These are phyloP conservation scores for Crossoptilon crossoptilon DNA, from an alignment of 2,797 vertebrate species.

Conservation along the genomic window DNA sequence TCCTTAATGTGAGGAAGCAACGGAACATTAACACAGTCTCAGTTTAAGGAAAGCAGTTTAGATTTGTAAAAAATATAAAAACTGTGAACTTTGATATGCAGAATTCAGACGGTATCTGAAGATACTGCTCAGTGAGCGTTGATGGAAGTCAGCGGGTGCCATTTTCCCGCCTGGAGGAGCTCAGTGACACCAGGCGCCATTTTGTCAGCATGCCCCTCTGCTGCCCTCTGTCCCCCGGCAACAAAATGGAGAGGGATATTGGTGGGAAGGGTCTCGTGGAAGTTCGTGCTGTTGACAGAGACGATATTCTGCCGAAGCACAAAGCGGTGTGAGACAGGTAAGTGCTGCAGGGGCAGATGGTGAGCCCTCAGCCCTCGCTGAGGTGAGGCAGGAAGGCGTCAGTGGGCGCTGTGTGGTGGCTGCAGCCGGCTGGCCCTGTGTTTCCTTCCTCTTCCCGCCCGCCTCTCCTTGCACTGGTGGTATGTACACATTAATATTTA, in stretches of 20 bases:
- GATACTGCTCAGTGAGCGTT: too few relatives aligned
- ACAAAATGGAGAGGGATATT: too few relatives aligned
- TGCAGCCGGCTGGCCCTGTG: not conserved
- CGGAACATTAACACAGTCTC: too few relatives aligned
- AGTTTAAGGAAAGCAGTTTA: not conserved
- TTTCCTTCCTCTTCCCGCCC: not conserved
- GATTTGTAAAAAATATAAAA: not conserved
- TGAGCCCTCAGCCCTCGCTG: not conserved
- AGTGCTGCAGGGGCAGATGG: not conserved
- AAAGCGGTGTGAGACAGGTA: not conserved
- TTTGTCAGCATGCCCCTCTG: too few relatives aligned
- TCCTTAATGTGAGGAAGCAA: not conserved
- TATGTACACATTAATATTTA: accelerated
- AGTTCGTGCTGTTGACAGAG: not conserved
- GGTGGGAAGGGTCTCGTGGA: not conserved
- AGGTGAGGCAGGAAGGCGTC: not conserved
- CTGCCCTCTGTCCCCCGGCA: too few relatives aligned
- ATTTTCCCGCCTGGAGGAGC: too few relatives aligned
- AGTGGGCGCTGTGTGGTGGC: not conserved
- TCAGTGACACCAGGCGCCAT: too few relatives aligned
- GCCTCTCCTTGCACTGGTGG: not conserved
- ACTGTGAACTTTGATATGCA: too few relatives aligned
- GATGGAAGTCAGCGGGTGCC: too few relatives aligned
- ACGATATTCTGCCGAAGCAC: not conserved
- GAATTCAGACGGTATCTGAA: not conserved